A percentile compares a stretch with the other conserved stretches of the same genome.
phyloP scores from a whole-genome alignment of 2,797 vertebrate genomes.

The Knipowitschia caucasica region DNA sequence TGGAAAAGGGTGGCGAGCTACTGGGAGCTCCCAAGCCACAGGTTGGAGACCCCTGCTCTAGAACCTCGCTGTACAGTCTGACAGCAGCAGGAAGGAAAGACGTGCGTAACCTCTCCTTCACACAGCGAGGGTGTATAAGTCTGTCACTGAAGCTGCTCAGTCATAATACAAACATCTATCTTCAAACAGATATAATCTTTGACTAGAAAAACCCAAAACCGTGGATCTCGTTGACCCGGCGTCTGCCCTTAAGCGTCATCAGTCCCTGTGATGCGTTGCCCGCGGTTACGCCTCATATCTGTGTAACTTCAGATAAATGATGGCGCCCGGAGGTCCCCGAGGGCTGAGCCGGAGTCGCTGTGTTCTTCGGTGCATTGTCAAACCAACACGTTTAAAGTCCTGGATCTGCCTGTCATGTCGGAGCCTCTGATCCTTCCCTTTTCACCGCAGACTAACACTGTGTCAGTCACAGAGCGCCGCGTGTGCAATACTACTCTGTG shows the following conservation, averaged over 20 bases:
- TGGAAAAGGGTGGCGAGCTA: no score
- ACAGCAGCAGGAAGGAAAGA: no score
- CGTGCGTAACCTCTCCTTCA: no score
- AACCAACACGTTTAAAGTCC: constrained; percentile 63
- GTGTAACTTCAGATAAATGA: constrained; percentile 53
- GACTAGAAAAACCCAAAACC: neutral
- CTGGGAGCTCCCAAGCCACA: no score
- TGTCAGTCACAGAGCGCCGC: constrained; percentile 14
- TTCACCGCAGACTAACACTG: constrained; percentile 43
- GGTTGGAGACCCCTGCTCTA: no score
- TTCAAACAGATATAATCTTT: no score
- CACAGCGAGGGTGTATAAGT: no score
- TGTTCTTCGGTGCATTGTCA: constrained; percentile 58
- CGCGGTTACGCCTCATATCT: constrained; percentile 52
- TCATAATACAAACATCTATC: no score
- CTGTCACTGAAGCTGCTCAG: no score
- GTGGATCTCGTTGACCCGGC: neutral
- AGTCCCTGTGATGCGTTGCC: constrained; percentile 35
- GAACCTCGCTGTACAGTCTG: no score
- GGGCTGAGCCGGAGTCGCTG: constrained; percentile 50
- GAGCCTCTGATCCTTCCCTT: constrained; percentile 36
- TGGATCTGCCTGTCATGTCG: constrained; percentile 63
- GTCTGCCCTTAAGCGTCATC: constrained; percentile 21
- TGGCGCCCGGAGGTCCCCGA: constrained; percentile 57
- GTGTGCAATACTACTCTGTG: no score